These are phyloP conservation scores for Brachyopa scutellaris DNA, from an alignment of 2,888 invertebrate species.

Conservation along the genomic window DNA sequence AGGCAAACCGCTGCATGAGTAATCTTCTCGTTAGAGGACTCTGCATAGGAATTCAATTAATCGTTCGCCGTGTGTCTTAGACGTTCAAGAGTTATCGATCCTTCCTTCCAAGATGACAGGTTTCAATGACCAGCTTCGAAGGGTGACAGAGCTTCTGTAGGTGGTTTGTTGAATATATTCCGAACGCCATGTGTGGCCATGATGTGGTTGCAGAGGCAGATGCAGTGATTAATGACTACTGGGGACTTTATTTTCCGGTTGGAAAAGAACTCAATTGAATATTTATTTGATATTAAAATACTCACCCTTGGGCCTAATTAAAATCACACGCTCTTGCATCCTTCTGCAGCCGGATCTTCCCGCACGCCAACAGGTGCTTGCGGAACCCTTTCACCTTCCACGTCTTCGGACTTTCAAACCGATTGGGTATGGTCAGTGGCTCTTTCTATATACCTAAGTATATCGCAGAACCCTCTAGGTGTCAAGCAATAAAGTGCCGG, in stretches of 20 bases:
- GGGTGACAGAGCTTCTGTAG: constrained; percentile 69
- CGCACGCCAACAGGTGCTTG: constrained; percentile 53
- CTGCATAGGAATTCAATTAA: constrained; percentile 65
- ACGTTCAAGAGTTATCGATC: constrained; percentile 59
- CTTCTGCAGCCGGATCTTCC: constrained; percentile 31
- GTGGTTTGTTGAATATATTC: constrained; percentile 65
- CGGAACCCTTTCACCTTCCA: constrained; percentile 55
- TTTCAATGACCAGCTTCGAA: constrained; percentile 52
- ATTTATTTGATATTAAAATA: constrained; percentile 29
- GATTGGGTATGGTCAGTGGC: constrained; percentile 61
- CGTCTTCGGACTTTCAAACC: constrained; percentile 27
- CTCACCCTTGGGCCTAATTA: constrained; percentile 51
- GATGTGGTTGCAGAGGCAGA: neutral
- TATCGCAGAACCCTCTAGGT: constrained; percentile 80
- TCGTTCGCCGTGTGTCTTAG: constrained; percentile 25
- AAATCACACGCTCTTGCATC: constrained; percentile 48
- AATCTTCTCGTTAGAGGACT: constrained; percentile 63
- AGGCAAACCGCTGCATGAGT: constrained; percentile 58
- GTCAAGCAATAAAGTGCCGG: constrained; percentile 82
- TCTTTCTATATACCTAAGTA: constrained; percentile 49
- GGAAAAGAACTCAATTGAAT: constrained; percentile 15
- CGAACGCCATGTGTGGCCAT: constrained; percentile 56
- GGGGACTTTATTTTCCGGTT: constrained; percentile 16
- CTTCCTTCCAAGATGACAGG: constrained; percentile 57
- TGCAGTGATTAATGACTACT: too few species aligned